These are phyloP conservation scores for Stomatorhinus walkeri DNA, from an alignment of 2,797 vertebrate genomes.

Conservation along the genomic window DNA sequence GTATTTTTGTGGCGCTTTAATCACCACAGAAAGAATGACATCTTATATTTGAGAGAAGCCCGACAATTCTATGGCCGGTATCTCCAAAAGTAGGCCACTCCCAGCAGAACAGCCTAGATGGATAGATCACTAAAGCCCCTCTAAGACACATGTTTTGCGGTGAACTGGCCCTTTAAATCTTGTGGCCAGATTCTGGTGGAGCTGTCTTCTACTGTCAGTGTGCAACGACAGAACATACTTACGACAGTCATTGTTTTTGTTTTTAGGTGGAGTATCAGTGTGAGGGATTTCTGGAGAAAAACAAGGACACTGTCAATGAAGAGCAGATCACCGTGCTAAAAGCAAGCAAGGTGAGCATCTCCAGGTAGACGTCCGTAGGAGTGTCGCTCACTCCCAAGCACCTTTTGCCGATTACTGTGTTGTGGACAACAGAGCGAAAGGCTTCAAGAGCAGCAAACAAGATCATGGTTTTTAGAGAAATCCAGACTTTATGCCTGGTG, in stretches of 20 bases:
- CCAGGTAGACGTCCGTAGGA: background rate
- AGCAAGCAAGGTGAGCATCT: constrained; percentile 79
- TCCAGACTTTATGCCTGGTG: background rate
- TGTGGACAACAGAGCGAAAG: background rate
- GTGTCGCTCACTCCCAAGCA: background rate
- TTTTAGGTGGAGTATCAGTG: constrained; percentile 93
- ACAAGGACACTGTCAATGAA: constrained; percentile 94
- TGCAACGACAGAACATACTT: background rate
- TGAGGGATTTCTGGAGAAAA: constrained; percentile 94
- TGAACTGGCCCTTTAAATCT: background rate
- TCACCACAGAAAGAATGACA: background rate
- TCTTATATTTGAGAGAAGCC: background rate
- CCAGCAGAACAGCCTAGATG: background rate
- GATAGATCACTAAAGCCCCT: background rate
- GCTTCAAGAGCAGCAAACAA: background rate
- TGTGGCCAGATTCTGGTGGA: background rate
- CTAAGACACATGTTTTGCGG: background rate
- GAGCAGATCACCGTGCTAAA: constrained; percentile 92
- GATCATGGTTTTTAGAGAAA: background rate
- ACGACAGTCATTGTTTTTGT: background rate
- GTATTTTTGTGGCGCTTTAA: background rate
- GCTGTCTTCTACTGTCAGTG: background rate
- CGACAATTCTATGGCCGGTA: background rate
- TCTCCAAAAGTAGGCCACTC: background rate
- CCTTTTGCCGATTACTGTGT: background rate